Base-by-base conservation (phyloP, 2,888 invertebrate genomes). In the Augochlorella aurata region DNA sequence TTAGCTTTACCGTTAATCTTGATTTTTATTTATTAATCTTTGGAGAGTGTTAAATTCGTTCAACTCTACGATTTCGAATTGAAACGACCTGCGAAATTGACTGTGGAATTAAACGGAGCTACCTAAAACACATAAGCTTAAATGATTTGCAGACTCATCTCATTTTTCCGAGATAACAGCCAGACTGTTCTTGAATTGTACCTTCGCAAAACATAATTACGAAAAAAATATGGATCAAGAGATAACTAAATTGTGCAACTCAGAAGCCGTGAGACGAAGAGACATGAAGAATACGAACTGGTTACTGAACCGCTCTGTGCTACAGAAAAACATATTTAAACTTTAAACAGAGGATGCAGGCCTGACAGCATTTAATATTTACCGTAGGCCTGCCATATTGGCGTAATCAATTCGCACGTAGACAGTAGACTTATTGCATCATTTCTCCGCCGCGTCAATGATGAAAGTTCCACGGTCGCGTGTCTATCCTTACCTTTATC, bases 371-470 rank as follows among this genome's bases (percentile, higher is more conserved):
- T 63, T 45, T 70, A 63, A 67, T 81, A 74, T 82, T 81, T 82
- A 21, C 82, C 21, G 47, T 38, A 24, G 44, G 50, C 58, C 77
- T 50, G 68, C 81, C 76, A 65, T 73, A 68, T 72, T 71, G 81
- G 21, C 45, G 68, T 47, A 74, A 83, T 83, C 68, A 77, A 81
- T 77, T 77, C 73, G 74, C 82, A 81, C 81, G 68, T 74, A 81
- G 74, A 44, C 77, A 21, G 68, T 74, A 45, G 63, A 76, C 66
- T 71, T 54, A 65, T 71, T 71, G 77, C 77, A 66, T 52, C 61
- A 49, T 61, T 49, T 54, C 58, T 58, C 21, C 58, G 58, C 24
- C 3, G 14, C 50, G 38, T 38, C 47, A 50, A 9, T 12, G n/a
- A 77, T 24, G 58, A 47, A 77, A 73, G 63, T 49, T 73, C 29